A percentile compares a stretch with the other conserved stretches of the same genome.
Evolutionary conservation across 2,113 vertebrate genomes (phyloP).

Genomic region (Myiopsitta monachus): DNA sequence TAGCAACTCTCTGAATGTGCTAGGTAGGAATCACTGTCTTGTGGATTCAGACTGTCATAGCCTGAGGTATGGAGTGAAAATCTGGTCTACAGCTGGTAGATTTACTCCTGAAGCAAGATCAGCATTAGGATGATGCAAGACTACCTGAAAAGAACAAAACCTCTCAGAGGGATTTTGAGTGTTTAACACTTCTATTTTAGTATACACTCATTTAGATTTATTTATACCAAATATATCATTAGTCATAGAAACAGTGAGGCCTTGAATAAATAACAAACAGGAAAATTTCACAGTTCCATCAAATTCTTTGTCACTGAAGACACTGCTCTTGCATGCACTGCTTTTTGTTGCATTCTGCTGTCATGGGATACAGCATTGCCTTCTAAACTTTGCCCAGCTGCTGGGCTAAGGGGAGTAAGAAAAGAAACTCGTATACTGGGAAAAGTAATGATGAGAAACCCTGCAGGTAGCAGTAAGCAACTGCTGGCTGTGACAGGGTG

Average conservation of each 20-base stretch:
- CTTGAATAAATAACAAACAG: background rate
- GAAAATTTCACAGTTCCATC: background rate
- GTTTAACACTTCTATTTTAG: background rate
- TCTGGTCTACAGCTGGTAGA: background rate
- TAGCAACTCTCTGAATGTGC: background rate
- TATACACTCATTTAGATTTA: background rate
- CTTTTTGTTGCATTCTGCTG: background rate
- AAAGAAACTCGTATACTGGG: background rate
- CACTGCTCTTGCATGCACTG: background rate
- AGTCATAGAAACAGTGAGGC: background rate
- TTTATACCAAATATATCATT: background rate
- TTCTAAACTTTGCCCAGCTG: background rate
- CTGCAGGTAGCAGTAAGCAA: background rate
- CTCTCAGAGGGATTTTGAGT: background rate
- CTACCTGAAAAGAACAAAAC: background rate
- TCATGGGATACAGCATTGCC: too few relatives aligned
- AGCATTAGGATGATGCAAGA: background rate
- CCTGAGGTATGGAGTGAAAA: fast-evolving
- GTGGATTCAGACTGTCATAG: background rate
- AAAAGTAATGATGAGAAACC: background rate
- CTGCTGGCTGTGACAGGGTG: background rate
- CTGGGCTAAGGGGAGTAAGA: background rate
- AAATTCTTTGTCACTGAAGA: background rate
- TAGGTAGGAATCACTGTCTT: background rate
- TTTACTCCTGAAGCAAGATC: background rate